A percentile compares a stretch with the other conserved stretches of the same genome.
phyloP scores from a whole-genome alignment of 2,888 invertebrate genomes.

The Scotopteryx bipunctaria region DNA sequence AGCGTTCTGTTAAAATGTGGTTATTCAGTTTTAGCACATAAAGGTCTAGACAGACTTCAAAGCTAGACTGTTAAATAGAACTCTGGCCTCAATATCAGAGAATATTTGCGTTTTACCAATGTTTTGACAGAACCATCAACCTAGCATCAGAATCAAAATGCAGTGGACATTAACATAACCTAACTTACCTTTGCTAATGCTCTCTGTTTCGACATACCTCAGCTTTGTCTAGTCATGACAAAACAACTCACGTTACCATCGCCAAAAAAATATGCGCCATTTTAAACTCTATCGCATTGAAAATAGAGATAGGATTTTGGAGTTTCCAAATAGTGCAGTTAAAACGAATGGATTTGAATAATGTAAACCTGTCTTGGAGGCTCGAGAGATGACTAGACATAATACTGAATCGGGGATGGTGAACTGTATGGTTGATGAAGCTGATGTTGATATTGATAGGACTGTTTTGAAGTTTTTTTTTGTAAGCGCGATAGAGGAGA shows the following conservation, averaged over 20 bases:
- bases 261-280: conserved; percentile 27
- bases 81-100: not conserved
- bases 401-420: conserved; percentile 59
- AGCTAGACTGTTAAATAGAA: not conserved
- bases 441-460: conserved; percentile 41
- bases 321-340: conserved; percentile 43
- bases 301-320: conserved; percentile 27
- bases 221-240: conserved; percentile 60
- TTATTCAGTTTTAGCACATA: not conserved
- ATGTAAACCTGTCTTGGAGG: conserved; percentile 74
- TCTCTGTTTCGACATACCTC: conserved; percentile 61
- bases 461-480: conserved; percentile 6
- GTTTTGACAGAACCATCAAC: not conserved
- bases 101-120: not conserved
- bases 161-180: conserved; percentile 58
- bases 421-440: conserved; percentile 56
- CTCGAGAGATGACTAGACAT: conserved; percentile 76
- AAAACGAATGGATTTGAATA: conserved; percentile 75
- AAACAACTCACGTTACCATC: conserved; percentile 36
- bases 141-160: conserved; percentile 42
- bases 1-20: not conserved
- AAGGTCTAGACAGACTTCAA: too few species aligned
- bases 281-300: conserved; percentile 37
- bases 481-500: not conserved
- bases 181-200: conserved; percentile 60